A percentile compares a stretch with the other conserved stretches of the same genome.
Conservation (phyloP, 2,113 vertebrate species). For the Eptesicus fuscus region DNA sequence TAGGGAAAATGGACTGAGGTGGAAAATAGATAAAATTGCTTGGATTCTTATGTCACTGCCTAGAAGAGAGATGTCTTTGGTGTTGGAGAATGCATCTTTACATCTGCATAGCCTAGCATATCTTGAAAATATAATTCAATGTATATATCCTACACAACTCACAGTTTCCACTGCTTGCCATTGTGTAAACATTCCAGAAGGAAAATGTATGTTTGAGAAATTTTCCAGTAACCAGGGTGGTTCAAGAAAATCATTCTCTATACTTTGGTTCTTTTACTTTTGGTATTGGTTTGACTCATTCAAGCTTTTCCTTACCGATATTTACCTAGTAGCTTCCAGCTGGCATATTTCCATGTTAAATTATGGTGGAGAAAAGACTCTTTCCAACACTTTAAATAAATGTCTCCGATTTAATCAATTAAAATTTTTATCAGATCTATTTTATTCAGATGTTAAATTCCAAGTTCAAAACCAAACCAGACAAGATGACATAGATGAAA, state of each 20-base stretch:
- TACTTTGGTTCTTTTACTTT: neutral
- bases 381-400: neutral
- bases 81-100: neutral
- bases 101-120: neutral
- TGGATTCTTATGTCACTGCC: neutral
- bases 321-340: neutral
- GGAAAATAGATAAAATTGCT: neutral
- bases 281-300: neutral
- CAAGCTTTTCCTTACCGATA: neutral
- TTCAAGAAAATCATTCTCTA: neutral
- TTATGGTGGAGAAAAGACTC: neutral
- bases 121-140: neutral
- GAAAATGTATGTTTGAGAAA: neutral
- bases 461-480: neutral
- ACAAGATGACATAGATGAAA: neutral
- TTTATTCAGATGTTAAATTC: neutral
- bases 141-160: neutral
- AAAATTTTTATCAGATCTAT: neutral
- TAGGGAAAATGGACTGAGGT: neutral
- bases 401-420: neutral
- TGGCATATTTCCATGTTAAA: neutral
- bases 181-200: neutral
- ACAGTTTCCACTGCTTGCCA: neutral
- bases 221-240: neutral
- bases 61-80: neutral